Evolutionary conservation across 2,797 vertebrate species (phyloP), one percentile per base, ranked within the genome.

Genomic region (Neosilurus hyrtlii): DNA sequence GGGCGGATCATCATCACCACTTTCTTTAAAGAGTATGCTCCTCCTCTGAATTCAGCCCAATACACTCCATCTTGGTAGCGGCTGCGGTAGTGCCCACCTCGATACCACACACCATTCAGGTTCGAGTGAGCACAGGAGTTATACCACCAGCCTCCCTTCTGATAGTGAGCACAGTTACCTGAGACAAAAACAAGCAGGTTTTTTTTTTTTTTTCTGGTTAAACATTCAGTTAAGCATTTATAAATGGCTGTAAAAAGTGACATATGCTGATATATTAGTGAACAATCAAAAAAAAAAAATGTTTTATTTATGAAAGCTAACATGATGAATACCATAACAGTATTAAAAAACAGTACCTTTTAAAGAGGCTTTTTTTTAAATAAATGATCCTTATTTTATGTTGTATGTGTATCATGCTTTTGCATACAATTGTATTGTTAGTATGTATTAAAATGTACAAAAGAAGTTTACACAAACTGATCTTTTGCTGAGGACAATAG

Each of bases 61-160:
- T 99, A 99, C 72, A 99, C 97, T 0, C 98, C 98, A 0, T 99
- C 98, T 89, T 99, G 98, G 82, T 99, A 99, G 0, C 97, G 96
- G 79, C 98, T 99, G 81, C 98, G 96, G 88, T 99, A 99, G 88
- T 99, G 98, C 72, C 98, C 98, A 37, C 98, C 98, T 0, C 97
- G 93, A 87, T 99, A 99, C 98, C 98, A 99, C 1, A 99, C 98
- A 0, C 98, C 98, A 0, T 99, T 99, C 90, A 99, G 94, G 86
- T 99, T 99, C 18, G 98, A 99, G 84, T 99, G 98, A 77, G 98
- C 98, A 0, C 98, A 99, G 0, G 98, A 96, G 1, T 99, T 99
- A 87, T 99, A 99, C 98, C 98, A 99, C 98, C 98, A 99, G 84
- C 98, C 98, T 86, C 98, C 98, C 82, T 99, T 99, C 92, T 99